phyloP scores from a whole-genome alignment of 1,140 invertebrate genomes.

The Diachasma alloeum region DNA sequence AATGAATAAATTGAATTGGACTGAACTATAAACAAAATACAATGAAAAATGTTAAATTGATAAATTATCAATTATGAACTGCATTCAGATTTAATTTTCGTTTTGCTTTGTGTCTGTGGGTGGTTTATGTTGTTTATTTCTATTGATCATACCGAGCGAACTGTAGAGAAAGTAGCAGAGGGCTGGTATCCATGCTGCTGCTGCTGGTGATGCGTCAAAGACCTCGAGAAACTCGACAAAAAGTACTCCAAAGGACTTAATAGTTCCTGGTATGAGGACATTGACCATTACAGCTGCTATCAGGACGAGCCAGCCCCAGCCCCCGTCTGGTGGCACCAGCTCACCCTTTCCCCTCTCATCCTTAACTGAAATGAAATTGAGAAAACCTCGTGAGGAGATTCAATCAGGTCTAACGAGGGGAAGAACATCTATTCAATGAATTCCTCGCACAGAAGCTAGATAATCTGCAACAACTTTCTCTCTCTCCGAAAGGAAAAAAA shows the following conservation, averaged over 20 bases:
- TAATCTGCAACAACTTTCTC: slow-evolving; percentile 4
- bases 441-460: neutral
- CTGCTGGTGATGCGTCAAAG: slow-evolving; percentile 74
- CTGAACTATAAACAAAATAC: too few relatives aligned
- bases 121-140: neutral
- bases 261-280: slow-evolving; percentile 82
- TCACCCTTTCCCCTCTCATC: slow-evolving; percentile 53
- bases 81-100: too few relatives aligned
- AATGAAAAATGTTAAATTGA: too few relatives aligned
- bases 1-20: too few relatives aligned
- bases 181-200: slow-evolving; percentile 85
- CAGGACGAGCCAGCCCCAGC: slow-evolving; percentile 86
- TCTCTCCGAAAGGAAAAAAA: neutral
- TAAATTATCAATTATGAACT: too few relatives aligned
- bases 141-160: slow-evolving; percentile 74
- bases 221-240: slow-evolving; percentile 82
- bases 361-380: slow-evolving; percentile 29
- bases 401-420: too few relatives aligned
- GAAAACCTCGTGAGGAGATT: too few relatives aligned
- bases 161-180: slow-evolving; percentile 87
- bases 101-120: neutral
- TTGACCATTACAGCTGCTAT: slow-evolving; percentile 83
- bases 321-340: slow-evolving; percentile 72
- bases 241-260: slow-evolving; percentile 88
- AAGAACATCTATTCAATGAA: neutral